Evolutionary conservation across 2,888 invertebrate genomes (phyloP), one percentile per base, ranked within the genome.

Genomic region (Epirrita christyi): DNA sequence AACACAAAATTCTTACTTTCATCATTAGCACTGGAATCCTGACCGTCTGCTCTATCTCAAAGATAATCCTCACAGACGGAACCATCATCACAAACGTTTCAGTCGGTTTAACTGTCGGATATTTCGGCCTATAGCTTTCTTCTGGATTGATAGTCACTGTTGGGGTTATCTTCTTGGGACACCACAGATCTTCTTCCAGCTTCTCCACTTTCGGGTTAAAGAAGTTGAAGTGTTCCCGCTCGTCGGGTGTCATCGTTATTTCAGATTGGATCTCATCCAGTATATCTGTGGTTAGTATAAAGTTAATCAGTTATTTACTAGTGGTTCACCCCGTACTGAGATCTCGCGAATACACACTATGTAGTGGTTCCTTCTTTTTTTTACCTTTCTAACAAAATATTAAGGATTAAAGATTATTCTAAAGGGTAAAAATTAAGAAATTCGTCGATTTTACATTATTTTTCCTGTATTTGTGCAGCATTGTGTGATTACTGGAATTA

Each of bases 111-210:
- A 80, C 70, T 0, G 60, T 67, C 0, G 91, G 85, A 47, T 88
- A 92, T 58, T 83, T 83, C 0, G 92, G 92, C 64, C 78, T 66
- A 61, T 90, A 92, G 10, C 67, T 75, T 0, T 87, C 86, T 37
- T 88, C 88, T 9, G 78, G 65, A 67, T 73, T 80, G 15, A 80
- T 55, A 4, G 76, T 63, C 10, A 84, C 75, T 34, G 71, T 77
- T 0, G 89, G 88, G 9, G 88, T 90, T 45, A 95, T 85, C 78
- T 95, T 94, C 75, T 94, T 95, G 0, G 96, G 94, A 48, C 94
- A 93, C 96, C 96, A 96, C 1, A 96, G 84, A 72, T 96, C 95
- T 54, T 94, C 94, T 2, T 93, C 92, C 0, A 78, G 74, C 54
- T 80, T 90, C 68, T 85, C 87, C 1, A 71, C 64, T 32, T 82